Conservation (phyloP, 1,140 invertebrate genomes). For the Propsilocerus akamusi region DNA sequence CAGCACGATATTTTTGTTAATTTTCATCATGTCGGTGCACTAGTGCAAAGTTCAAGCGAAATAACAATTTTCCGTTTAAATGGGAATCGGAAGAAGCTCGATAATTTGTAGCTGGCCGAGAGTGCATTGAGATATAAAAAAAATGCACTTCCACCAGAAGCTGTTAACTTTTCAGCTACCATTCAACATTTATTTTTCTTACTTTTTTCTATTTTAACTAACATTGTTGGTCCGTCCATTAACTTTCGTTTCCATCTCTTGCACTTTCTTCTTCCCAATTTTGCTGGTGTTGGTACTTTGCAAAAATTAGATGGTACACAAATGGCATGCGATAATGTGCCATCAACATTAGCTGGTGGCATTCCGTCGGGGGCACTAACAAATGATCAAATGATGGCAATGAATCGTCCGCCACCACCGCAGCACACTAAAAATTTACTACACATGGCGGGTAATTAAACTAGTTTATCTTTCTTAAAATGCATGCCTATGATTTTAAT, state of each 20-base stretch:
- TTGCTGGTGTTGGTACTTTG: background rate
- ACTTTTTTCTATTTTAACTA: too few species aligned
- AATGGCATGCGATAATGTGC: slow-evolving; percentile 20
- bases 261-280: slow-evolving; percentile 7
- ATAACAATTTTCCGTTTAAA: too few species aligned
- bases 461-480: background rate
- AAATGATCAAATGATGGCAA: slow-evolving; percentile 21
- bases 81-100: too few species aligned
- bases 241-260: slow-evolving; percentile 4
- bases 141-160: too few species aligned
- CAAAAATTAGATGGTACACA: background rate
- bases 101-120: too few species aligned
- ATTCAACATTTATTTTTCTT: too few species aligned
- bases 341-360: slow-evolving; percentile 24
- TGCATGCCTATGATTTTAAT: too few species aligned
- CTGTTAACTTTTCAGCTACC: too few species aligned
- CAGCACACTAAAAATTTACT: slow-evolving; percentile 54
- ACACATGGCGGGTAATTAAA: slow-evolving; percentile 55
- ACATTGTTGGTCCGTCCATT: too few species aligned
- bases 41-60: too few species aligned
- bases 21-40: too few species aligned
- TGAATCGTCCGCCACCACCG: slow-evolving; percentile 41
- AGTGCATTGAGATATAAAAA: too few species aligned
- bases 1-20: slow-evolving; percentile 4
- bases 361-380: background rate